Conservation (phyloP, 2,797 vertebrate genomes). For the Podarcis lilfordi region DNA sequence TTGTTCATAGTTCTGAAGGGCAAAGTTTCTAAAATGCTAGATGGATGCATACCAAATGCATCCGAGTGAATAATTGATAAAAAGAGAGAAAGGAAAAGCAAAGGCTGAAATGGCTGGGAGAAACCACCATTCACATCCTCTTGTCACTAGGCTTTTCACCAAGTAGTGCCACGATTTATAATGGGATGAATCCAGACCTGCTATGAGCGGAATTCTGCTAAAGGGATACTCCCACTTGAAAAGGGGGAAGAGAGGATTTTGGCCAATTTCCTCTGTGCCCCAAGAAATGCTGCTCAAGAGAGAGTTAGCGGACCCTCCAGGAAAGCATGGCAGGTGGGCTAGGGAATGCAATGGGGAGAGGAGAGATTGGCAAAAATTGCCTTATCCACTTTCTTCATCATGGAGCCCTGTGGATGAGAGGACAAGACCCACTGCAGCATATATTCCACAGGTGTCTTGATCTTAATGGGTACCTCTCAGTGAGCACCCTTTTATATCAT, state of each 20-base stretch:
- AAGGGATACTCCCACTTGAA: too few species aligned
- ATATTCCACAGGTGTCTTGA: neutral
- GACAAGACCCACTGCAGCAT: neutral
- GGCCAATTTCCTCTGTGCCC: too few species aligned
- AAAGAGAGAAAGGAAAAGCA: neutral
- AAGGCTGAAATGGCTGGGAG: neutral
- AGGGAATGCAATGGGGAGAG: too few species aligned
- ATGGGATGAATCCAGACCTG: neutral
- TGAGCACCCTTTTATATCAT: neutral
- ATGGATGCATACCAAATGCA: neutral
- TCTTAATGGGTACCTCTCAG: neutral
- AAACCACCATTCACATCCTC: neutral
- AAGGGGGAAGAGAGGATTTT: too few species aligned
- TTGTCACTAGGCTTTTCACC: neutral
- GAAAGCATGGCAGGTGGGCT: too few species aligned
- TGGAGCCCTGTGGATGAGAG: too few species aligned
- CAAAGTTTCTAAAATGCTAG: constrained; percentile 8
- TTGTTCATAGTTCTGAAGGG: neutral
- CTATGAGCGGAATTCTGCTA: too few species aligned
- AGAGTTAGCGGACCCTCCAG: too few species aligned
- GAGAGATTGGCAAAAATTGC: too few species aligned
- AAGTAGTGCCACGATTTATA: neutral
- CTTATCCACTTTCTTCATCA: too few species aligned
- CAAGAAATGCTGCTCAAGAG: too few species aligned
- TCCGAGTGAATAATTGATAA: constrained; percentile 4